These are phyloP conservation scores for Oscheius onirici DNA, from an alignment of 2,888 invertebrate species.

Conservation along the genomic window DNA sequence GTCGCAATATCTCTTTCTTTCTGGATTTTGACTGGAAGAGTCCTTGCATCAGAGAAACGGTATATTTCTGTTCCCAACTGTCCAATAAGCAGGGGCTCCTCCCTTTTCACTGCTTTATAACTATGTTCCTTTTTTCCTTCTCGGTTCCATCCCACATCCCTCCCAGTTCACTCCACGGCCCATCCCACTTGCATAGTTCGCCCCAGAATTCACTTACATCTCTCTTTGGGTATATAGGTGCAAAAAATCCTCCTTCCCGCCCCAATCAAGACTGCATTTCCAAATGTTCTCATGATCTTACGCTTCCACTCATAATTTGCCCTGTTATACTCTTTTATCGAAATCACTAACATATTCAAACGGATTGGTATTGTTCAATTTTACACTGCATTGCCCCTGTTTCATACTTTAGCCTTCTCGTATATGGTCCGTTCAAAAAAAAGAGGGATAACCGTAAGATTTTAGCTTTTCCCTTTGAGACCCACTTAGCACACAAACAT, in stretches of 20 bases:
- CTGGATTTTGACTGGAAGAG: not conserved
- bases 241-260: not conserved
- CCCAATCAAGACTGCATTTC: not conserved
- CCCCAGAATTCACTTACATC: constrained; percentile 10
- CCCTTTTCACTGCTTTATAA: constrained; percentile 1
- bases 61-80: too few relatives aligned
- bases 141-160: constrained; percentile 14
- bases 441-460: too few relatives aligned
- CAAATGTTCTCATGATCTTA: constrained; percentile 14
- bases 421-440: too few relatives aligned
- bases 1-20: not conserved
- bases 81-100: constrained; percentile 5
- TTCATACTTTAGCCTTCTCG: too few relatives aligned
- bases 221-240: constrained; percentile 29
- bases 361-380: constrained; percentile 3
- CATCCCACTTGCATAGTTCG: not conserved
- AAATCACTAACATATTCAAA: constrained; percentile 26
- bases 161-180: constrained; percentile 3
- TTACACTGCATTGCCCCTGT: too few relatives aligned
- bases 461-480: too few relatives aligned
- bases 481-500: too few relatives aligned
- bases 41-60: too few relatives aligned
- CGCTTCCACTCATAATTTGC: constrained; percentile 2
- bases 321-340: constrained; percentile 22
- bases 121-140: constrained; percentile 10